Conservation (phyloP, 2,113 vertebrate genomes). For the Lycaon pictus region DNA sequence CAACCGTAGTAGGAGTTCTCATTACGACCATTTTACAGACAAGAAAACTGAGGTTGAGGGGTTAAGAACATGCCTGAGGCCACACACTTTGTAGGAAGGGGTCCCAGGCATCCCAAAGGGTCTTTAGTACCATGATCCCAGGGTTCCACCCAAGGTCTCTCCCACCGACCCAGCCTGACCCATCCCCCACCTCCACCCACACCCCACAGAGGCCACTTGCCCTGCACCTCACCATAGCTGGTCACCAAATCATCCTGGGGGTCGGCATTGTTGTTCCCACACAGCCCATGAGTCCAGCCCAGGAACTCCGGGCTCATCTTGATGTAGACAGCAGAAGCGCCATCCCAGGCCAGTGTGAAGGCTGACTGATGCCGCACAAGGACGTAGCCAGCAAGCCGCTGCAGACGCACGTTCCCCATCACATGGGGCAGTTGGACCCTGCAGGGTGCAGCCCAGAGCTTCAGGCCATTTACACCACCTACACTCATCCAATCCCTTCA, state of each 20-base stretch:
- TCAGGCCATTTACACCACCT: not conserved
- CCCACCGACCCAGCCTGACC: not conserved
- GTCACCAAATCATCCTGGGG: constrained; percentile 95
- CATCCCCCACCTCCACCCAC: not conserved
- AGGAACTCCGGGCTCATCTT: constrained; percentile 96
- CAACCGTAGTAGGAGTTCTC: not conserved
- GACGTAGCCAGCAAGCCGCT: constrained; percentile 93
- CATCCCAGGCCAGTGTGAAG: constrained; percentile 97
- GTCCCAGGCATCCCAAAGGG: not conserved
- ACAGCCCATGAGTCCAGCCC: constrained; percentile 94
- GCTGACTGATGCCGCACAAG: constrained; percentile 91
- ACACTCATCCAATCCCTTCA: not conserved
- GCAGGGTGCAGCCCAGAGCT: not conserved
- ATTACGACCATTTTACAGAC: not conserved
- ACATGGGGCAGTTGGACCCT: constrained; percentile 92
- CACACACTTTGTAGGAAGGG: not conserved
- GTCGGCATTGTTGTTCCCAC: constrained; percentile 97
- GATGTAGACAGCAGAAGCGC: constrained; percentile 93
- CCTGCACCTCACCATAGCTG: constrained; percentile 91
- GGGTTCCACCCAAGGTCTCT: not conserved
- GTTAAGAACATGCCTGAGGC: not conserved
- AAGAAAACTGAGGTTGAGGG: not conserved
- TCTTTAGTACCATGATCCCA: not conserved
- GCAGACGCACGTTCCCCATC: constrained; percentile 91
- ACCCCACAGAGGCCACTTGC: not conserved